These are phyloP conservation scores for Panagrolaimus sp. DNA, from an alignment of 1,140 invertebrate genomes.

Conservation along the genomic window DNA sequence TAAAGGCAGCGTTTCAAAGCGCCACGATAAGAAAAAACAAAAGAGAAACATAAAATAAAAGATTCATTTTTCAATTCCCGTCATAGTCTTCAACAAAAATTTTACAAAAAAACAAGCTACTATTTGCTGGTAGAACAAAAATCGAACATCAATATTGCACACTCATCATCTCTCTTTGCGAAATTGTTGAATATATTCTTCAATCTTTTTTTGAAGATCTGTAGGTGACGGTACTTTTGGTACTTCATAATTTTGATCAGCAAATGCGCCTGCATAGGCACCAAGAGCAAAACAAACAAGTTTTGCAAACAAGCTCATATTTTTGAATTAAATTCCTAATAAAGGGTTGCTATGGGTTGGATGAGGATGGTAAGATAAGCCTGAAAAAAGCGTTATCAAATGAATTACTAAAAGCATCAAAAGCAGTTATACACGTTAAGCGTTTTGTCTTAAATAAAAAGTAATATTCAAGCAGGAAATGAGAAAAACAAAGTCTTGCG, in stretches of 20 bases:
- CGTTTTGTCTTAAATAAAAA: too few species aligned
- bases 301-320: slow-evolving; percentile 17
- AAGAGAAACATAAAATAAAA: neutral
- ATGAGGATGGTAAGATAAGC: neutral
- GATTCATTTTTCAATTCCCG: slow-evolving; percentile 7
- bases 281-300: slow-evolving; percentile 12
- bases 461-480: too few species aligned
- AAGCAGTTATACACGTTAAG: too few species aligned
- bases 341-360: too few species aligned
- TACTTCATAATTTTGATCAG: slow-evolving; percentile 24
- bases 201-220: slow-evolving; percentile 14
- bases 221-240: slow-evolving; percentile 17
- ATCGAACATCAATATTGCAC: neutral
- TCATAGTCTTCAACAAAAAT: slow-evolving; percentile 1
- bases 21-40: slow-evolving; percentile 3
- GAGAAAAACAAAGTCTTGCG: too few species aligned
- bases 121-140: neutral
- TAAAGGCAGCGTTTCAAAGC: slow-evolving; percentile 24
- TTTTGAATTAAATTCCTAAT: neutral
- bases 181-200: slow-evolving; percentile 3
- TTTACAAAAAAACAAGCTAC: neutral
- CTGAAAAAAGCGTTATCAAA: slow-evolving; percentile 6
- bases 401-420: too few species aligned
- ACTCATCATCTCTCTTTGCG: slow-evolving; percentile 15
- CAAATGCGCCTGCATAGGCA: slow-evolving; percentile 16